phyloP scores from a whole-genome alignment of 2,113 vertebrate genomes.

The Macquaria australasica region DNA sequence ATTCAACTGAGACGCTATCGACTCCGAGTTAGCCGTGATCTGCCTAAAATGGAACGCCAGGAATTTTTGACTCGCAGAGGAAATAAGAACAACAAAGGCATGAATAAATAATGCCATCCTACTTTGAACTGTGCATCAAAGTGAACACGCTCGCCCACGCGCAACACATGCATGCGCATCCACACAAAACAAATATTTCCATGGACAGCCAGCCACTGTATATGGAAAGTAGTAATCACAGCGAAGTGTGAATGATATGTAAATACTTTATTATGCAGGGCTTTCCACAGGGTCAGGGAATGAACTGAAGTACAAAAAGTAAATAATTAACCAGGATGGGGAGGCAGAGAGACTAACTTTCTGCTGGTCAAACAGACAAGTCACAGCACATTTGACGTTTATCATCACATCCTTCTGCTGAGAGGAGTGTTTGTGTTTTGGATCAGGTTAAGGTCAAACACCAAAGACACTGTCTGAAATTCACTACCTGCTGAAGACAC shows the following conservation, averaged over 20 bases:
- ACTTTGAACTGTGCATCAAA: constrained; percentile 85
- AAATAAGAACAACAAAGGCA: constrained; percentile 84
- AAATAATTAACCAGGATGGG: constrained; percentile 47
- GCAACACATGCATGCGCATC: constrained; percentile 31
- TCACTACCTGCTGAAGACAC: constrained; percentile 1
- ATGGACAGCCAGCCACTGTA: constrained; percentile 51
- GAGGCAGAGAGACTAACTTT: constrained; percentile 21
- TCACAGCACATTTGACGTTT: constrained; percentile 46
- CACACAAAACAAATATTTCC: constrained; percentile 42
- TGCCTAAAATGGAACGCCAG: constrained; percentile 76
- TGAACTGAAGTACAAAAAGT: constrained; percentile 51
- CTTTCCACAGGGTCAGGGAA: constrained; percentile 44
- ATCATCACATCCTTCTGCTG: constrained; percentile 17
- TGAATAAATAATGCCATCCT: constrained; percentile 83
- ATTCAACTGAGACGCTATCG: constrained; percentile 43
- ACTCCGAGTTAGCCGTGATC: constrained; percentile 66
- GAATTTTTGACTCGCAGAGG: constrained; percentile 72
- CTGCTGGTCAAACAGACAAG: constrained; percentile 37
- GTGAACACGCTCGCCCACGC: constrained; percentile 65
- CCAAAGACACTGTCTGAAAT: constrained; percentile 34
- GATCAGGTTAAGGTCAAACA: constrained; percentile 58
- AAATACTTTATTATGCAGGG: constrained; percentile 62
- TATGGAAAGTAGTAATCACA: constrained; percentile 62
- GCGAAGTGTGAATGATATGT: constrained; percentile 56
- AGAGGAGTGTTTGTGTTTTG: constrained; percentile 32